phyloP scores from a whole-genome alignment of 2,113 vertebrate species.

The Chaenocephalus aceratus region DNA sequence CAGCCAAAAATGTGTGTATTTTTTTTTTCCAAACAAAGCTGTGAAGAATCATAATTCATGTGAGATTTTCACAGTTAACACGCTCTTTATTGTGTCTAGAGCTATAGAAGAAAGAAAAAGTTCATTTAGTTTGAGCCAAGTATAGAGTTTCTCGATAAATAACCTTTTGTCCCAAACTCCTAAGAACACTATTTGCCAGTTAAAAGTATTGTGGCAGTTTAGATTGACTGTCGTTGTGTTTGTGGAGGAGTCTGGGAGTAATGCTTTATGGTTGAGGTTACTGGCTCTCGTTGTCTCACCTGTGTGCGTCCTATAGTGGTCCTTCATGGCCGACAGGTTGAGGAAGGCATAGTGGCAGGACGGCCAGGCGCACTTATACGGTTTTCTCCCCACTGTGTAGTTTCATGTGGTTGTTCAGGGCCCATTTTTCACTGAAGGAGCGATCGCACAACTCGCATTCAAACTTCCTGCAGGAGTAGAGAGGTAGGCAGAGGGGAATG shows the following conservation, averaged over 20 bases:
- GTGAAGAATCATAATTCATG: slow-evolving; percentile 78
- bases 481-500: slow-evolving; percentile 37
- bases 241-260: slow-evolving; percentile 14
- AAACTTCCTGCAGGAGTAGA: slow-evolving; percentile 90
- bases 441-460: slow-evolving; percentile 95
- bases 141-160: slow-evolving; percentile 48
- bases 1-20: slow-evolving; percentile 70
- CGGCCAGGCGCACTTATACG: slow-evolving; percentile 95
- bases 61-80: slow-evolving; percentile 79
- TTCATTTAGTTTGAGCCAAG: slow-evolving; percentile 64
- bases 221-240: slow-evolving; percentile 42
- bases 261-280: slow-evolving; percentile 7
- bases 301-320: slow-evolving; percentile 98
- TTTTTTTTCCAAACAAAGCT: slow-evolving; percentile 76
- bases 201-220: slow-evolving; percentile 36
- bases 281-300: slow-evolving; percentile 82
- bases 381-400: slow-evolving; percentile 98
- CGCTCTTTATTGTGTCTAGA: slow-evolving; percentile 64
- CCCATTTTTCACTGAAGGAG: slow-evolving; percentile 98
- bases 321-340: slow-evolving; percentile 97
- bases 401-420: slow-evolving; percentile 98
- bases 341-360: slow-evolving; percentile 98
- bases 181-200: slow-evolving; percentile 41
- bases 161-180: slow-evolving; percentile 57
- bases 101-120: slow-evolving; percentile 59